Conservation (phyloP, 2,113 vertebrate species). For the Puntigrus tetrazona region DNA sequence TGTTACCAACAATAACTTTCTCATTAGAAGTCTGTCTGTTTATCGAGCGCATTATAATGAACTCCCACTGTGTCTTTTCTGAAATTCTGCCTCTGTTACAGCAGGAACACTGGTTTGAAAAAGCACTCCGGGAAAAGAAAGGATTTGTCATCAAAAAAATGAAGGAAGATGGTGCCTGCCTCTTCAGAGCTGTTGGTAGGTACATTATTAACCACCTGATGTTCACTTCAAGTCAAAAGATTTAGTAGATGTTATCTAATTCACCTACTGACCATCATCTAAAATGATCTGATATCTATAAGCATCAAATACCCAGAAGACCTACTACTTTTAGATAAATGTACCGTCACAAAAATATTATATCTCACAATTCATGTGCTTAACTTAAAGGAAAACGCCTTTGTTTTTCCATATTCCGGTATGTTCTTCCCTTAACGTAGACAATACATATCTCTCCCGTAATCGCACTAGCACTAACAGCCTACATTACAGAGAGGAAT, state of each 20-base stretch:
- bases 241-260: neutral
- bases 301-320: neutral
- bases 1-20: neutral
- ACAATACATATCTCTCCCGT: too few species aligned
- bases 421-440: too few species aligned
- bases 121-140: conserved; percentile 89
- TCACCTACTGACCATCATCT: neutral
- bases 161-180: conserved; percentile 93
- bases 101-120: conserved; percentile 96
- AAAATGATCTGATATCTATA: neutral
- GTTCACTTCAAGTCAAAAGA: neutral
- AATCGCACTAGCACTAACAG: too few species aligned
- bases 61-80: conserved; percentile 27
- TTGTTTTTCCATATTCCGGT: neutral
- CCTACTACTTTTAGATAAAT: neutral
- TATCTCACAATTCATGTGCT: neutral
- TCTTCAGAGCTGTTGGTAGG: conserved; percentile 93
- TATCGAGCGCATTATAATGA: neutral
- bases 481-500: too few species aligned
- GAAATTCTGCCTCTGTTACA: conserved; percentile 60
- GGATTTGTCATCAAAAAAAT: conserved; percentile 95
- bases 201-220: conserved; percentile 43
- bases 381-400: neutral
- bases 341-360: too few species aligned
- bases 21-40: conserved; percentile 7